Base-by-base conservation (phyloP, 2,113 vertebrate genomes). In the Phrynosoma platyrhinos region DNA sequence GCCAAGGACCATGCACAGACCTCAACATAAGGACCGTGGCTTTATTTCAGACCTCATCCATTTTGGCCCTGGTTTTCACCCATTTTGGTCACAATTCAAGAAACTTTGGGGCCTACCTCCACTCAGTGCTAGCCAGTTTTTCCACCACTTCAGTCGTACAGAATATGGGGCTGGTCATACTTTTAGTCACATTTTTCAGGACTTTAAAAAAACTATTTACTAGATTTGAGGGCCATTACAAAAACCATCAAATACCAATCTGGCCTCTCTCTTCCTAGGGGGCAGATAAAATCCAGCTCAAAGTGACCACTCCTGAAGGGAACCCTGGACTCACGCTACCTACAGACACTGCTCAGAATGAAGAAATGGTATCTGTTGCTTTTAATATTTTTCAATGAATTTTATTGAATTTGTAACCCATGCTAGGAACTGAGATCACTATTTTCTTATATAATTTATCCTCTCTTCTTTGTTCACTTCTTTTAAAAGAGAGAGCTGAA, bases 361-460 rank as follows among this genome's bases (percentile, higher is more conserved):
- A 86, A 78, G 84, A 90, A 68, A 75, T 42, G 79, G 88, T 85
- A 81, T 36, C 58, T 78, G 2, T 9, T 9, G 42, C 27, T 52
- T 21, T 87, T 88, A 1, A 83, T 47, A 47, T 14, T 71, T 30
- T 42, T 21, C 13, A 20, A 18, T 23, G 2, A 6, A 55, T 53
- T 18, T 62, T 21, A 1, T 21, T 69, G 16, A 53, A 21, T 40
- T 23, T 62, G 30, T 30, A 21, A 13, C 25, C 36, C 18, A 9
- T 25, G 52, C 53, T 74, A 21, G 52, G 36, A 71, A 2, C 8
- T 10, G 69, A 13, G 14, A 36, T 23, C 27, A 0, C 14, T 47
- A 1, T 6, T 75, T 25, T 3, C 79, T 0, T 0, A 87, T 87
- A 6, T 75, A 90, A 21, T 91, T 91, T 87, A 88, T 91, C 87